Evolutionary conservation across 2,113 vertebrate species (phyloP).

Genomic region (Lathamus discolor): DNA sequence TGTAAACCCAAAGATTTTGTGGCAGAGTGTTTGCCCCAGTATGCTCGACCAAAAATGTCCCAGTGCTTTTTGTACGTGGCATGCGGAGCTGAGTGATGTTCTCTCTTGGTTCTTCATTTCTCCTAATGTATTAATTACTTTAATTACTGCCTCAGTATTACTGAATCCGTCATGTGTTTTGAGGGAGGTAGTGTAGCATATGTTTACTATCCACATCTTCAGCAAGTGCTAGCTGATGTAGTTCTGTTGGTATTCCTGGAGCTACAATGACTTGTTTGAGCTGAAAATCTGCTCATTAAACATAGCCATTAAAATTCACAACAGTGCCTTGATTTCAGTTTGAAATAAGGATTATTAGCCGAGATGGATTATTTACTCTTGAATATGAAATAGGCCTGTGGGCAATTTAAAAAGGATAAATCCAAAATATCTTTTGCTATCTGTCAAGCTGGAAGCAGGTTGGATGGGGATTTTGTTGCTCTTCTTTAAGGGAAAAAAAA

Average conservation of each 20-base stretch:
- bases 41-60: not conserved
- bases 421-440: not conserved
- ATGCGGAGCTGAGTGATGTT: not conserved
- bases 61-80: not conserved
- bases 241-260: not conserved
- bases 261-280: not conserved
- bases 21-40: not conserved
- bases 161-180: not conserved
- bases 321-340: not conserved
- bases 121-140: not conserved
- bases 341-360: not conserved
- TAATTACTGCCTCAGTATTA: not conserved
- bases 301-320: not conserved
- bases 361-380: not conserved
- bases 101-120: not conserved
- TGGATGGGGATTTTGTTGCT: not conserved
- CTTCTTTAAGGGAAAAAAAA: not conserved
- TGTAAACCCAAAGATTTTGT: not conserved
- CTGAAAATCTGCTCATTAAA: not conserved
- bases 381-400: not conserved
- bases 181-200: not conserved
- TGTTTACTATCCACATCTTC: not conserved
- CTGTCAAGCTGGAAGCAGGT: not conserved
- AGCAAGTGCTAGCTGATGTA: not conserved
- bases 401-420: not conserved